Evolutionary conservation across 2,797 vertebrate genomes (phyloP), one percentile per base, ranked within the genome.

Genomic region (Aeoliscus strigatus): DNA sequence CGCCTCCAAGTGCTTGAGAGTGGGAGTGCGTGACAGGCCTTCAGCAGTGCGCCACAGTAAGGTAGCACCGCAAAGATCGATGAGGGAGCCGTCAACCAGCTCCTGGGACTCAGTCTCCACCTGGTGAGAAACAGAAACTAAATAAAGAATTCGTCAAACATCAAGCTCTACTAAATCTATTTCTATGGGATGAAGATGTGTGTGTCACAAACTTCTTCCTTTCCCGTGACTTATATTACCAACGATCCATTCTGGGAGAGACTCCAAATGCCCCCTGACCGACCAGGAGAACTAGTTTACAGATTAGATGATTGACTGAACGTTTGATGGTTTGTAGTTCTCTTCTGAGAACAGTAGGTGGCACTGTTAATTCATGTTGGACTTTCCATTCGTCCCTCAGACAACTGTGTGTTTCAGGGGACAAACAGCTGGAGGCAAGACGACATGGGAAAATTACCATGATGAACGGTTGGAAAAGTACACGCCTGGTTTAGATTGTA

Each of bases 101-200:
- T 97, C 93, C 79, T 99, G 94, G 1, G 83, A 88, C 82, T 99
- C 96, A 0, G 90, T 88, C 64, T 98, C 94, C 59, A 98, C 94
- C 96, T 99, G 61, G 1, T 41, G 7, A 54, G 5, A 39, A 18
- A 51, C 6, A 41, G 4, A 23, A 23, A 36, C 12, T n/a, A n/a
- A n/a, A n/a, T n/a, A n/a, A n/a, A n/a, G n/a, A n/a, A n/a, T n/a
- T n/a, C n/a, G n/a, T n/a, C n/a, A n/a, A n/a, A n/a, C n/a, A n/a
- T n/a, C n/a, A n/a, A n/a, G n/a, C n/a, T n/a, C n/a, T n/a, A n/a
- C n/a, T n/a, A n/a, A n/a, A n/a, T n/a, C n/a, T n/a, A n/a, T n/a
- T n/a, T n/a, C n/a, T n/a, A n/a, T n/a, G n/a, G n/a, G n/a, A n/a
- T n/a, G n/a, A n/a, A n/a, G n/a, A n/a, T n/a, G n/a, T n/a, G n/a